Conservation (phyloP, 1,140 invertebrate genomes). For the Drosophila mauritiana region DNA sequence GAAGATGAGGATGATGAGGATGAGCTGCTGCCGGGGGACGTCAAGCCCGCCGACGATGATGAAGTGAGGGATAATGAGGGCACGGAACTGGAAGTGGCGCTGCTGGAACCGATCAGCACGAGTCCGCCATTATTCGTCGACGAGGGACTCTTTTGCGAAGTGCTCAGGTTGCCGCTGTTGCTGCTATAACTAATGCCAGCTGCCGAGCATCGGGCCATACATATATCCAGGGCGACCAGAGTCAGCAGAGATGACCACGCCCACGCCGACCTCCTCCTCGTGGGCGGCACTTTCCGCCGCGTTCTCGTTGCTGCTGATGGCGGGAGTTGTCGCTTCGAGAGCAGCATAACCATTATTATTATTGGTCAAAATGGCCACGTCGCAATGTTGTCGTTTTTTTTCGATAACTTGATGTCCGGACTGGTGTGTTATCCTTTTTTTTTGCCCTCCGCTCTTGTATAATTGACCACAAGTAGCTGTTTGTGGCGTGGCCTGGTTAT, state of each 20-base stretch:
- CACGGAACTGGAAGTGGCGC: conserved; percentile 57
- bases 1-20: conserved; percentile 25
- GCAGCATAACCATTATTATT: conserved; percentile 80
- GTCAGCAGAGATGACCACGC: conserved; percentile 9
- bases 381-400: conserved; percentile 56
- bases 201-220: conserved; percentile 22
- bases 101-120: conserved; percentile 69
- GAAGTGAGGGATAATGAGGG: conserved; percentile 75
- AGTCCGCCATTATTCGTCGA: conserved; percentile 60
- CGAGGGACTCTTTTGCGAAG: conserved; percentile 36
- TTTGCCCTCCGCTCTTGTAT: conserved; percentile 21
- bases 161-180: conserved; percentile 58
- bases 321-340: conserved; percentile 64
- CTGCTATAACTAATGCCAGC: conserved; percentile 64
- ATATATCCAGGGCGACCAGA: conserved; percentile 24
- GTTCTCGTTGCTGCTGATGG: conserved; percentile 60
- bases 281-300: conserved; percentile 55
- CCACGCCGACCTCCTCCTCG: conserved; percentile 10
- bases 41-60: conserved; percentile 42
- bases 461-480: conserved; percentile 73
- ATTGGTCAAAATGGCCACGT: conserved; percentile 76
- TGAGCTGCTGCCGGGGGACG: conserved; percentile 31
- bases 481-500: conserved; percentile 65
- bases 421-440: conserved; percentile 20
- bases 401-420: conserved; percentile 29